Percentiles rank a stretch among this genome's conserved stretches.
phyloP scores from a whole-genome alignment of 2,113 vertebrate genomes.

The Zosterops japonicus region DNA sequence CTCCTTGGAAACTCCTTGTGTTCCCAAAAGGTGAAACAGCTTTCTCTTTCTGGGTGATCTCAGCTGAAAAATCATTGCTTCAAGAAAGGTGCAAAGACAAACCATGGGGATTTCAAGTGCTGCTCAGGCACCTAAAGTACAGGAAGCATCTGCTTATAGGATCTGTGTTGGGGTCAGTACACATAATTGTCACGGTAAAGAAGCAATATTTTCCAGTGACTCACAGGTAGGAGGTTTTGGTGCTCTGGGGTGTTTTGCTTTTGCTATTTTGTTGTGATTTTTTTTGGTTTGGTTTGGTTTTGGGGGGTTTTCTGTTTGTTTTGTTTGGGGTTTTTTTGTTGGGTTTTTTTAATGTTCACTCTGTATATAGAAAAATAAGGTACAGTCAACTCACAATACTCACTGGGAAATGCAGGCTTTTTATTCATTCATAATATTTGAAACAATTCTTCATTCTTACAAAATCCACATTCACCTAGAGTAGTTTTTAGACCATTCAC shows the following conservation, averaged over 20 bases:
- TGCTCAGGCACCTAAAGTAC: neutral
- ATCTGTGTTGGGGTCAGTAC: neutral
- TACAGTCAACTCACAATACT: neutral
- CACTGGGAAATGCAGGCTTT: neutral
- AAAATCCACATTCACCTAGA: neutral
- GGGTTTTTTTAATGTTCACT: neutral
- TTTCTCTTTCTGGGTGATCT: neutral
- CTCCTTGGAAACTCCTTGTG: neutral
- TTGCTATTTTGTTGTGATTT: neutral
- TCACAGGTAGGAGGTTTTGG: neutral
- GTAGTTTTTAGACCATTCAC: conserved; percentile 25
- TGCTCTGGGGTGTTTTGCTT: neutral
- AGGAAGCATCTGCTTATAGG: neutral
- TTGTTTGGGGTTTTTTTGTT: neutral
- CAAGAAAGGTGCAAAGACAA: neutral
- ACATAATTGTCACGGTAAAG: neutral
- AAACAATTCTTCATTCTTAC: conserved; percentile 10
- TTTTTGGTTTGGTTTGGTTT: neutral
- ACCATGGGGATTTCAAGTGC: neutral
- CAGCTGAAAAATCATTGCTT: neutral
- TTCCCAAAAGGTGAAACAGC: neutral
- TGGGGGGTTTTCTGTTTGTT: neutral
- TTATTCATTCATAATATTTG: conserved; percentile 13
- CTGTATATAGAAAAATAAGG: neutral
- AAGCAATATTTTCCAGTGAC: neutral